Conservation (phyloP, 2,888 invertebrate species). For the Ormyrus thymus region DNA sequence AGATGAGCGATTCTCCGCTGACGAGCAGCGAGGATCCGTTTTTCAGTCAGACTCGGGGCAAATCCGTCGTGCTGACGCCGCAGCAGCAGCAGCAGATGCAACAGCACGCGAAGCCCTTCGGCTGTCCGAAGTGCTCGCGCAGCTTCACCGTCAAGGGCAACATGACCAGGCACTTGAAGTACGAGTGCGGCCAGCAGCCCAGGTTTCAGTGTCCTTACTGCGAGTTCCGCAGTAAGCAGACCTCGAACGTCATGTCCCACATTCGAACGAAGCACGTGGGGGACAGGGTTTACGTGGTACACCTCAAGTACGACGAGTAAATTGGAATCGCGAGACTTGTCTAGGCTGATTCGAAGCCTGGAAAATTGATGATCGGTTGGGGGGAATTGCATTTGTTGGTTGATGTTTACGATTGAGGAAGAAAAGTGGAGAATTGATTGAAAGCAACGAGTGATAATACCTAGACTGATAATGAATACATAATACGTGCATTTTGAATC, state of each 20-base stretch:
- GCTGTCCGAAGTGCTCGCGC: slow-evolving; percentile 70
- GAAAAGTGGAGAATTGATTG: background rate
- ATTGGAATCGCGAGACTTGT: too few relatives aligned
- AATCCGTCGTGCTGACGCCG: background rate
- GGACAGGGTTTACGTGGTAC: slow-evolving; percentile 62
- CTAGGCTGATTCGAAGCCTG: too few relatives aligned
- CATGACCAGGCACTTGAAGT: slow-evolving; percentile 70
- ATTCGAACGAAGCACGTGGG: slow-evolving; percentile 66
- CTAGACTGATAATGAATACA: background rate
- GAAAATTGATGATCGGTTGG: too few relatives aligned
- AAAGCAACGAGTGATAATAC: slow-evolving; percentile 10
- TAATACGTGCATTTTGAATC: background rate
- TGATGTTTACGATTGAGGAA: background rate
- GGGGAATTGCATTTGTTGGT: too few relatives aligned
- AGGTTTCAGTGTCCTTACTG: slow-evolving; percentile 72
- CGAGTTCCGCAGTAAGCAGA: slow-evolving; percentile 68
- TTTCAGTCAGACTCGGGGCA: background rate
- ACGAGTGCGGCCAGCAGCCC: slow-evolving; percentile 71
- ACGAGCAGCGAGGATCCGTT: background rate
- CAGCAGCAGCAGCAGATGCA: slow-evolving; percentile 20
- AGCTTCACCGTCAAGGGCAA: slow-evolving; percentile 70
- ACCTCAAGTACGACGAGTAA: slow-evolving; percentile 57
- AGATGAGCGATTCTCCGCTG: background rate
- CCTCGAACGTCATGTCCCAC: slow-evolving; percentile 70
- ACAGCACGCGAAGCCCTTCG: slow-evolving; percentile 62